Base-by-base conservation (phyloP, 1,140 invertebrate species). In the Liolophura sinensis region DNA sequence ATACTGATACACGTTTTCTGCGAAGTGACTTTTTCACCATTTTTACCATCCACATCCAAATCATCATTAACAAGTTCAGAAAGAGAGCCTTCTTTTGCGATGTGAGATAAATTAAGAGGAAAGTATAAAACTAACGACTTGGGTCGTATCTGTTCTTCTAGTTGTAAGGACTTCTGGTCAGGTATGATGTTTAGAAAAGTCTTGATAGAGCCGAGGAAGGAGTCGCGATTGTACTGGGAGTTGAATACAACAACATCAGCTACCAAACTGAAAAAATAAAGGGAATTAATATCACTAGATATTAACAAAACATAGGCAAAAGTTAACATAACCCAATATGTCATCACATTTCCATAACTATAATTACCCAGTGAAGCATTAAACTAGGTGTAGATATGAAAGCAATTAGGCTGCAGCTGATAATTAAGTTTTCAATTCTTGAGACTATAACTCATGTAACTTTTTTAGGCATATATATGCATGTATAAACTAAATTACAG, bases 211-310 rank as follows among this genome's bases (percentile, higher is more conserved):
- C 85, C 73, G 47, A 92, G 72, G 76, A 93, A 92, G 9, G 90
- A 91, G 25, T 84, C 86, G 65, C 83, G 84, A 80, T 93, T 92
- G 78, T 88, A 92, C 51, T 88, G 73, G 0, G 91, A 92, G 78
- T 92, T 92, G 81, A 92, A 92, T 5, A 92, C 74, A 48, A 92
- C 79, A n/a, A 85, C 72, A 81, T 92, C 91, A 22, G 91, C 90
- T 25, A 89, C 88, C 50, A 92, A 77, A 77, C 90, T 91, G 74
- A 69, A 84, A 86, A 59, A 68, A 62, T 61, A 27, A 60, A 64
- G 63, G n/a, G 62, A 49, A 71, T 58, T 22, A 15, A 31, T 18
- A 51, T 64, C 46, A 72, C 47, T 64, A 5, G 25, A n/a, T 49
- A 46, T 40, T 9, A 40, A 40, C 31, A 40, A 40, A 40, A 40